Conservation (phyloP, 2,888 invertebrate species). For the Coenonympha arcania region DNA sequence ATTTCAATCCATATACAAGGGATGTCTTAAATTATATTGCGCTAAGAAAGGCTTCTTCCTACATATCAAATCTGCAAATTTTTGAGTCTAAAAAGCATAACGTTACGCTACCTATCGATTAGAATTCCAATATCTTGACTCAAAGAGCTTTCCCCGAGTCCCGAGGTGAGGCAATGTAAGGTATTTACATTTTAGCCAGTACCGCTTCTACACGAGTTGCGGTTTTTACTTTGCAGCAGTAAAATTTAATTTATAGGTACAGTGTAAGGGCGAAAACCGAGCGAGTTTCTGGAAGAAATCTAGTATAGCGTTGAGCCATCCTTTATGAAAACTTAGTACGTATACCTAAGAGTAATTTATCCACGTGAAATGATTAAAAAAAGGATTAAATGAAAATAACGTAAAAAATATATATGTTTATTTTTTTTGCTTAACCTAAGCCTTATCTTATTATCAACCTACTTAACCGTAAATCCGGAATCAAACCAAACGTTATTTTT, state of each 20-base stretch:
- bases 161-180: slow-evolving; percentile 16
- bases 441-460: too few species aligned
- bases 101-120: slow-evolving; percentile 17
- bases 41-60: too few species aligned
- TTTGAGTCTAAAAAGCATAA: slow-evolving; percentile 4
- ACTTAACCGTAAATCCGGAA: too few species aligned
- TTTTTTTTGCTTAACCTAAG: too few species aligned
- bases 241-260: slow-evolving; percentile 2
- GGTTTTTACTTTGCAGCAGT: slow-evolving; percentile 1
- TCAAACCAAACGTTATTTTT: too few species aligned
- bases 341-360: too few species aligned
- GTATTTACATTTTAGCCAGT: slow-evolving; percentile 16
- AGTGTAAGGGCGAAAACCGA: not conserved
- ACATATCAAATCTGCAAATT: too few species aligned
- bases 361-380: too few species aligned
- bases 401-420: too few species aligned
- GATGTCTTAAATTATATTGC: too few species aligned
- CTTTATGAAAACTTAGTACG: not conserved
- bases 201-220: not conserved
- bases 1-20: too few species aligned
- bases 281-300: not conserved
- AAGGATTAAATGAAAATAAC: too few species aligned
- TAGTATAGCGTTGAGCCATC: not conserved
- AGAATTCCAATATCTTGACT: slow-evolving; percentile 20
- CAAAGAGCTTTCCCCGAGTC: slow-evolving; percentile 17